A percentile compares a stretch with the other conserved stretches of the same genome.
These are phyloP conservation scores for Oegoconia quadripuncta DNA, from an alignment of 2,888 invertebrate species.

Conservation along the genomic window DNA sequence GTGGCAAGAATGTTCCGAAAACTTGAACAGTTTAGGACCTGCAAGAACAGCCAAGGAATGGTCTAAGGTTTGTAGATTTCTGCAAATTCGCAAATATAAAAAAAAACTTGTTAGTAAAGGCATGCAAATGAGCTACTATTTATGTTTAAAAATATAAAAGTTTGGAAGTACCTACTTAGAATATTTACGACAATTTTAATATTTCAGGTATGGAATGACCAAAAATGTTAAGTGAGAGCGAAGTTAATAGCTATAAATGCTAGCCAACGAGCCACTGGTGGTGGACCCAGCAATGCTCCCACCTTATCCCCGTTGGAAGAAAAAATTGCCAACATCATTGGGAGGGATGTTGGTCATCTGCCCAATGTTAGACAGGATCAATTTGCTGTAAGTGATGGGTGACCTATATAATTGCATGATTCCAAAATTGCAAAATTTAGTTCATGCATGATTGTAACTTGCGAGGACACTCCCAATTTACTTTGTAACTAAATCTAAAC, in stretches of 20 bases:
- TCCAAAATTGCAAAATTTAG: no score
- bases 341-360: conserved; percentile 5
- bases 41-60: neutral
- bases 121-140: neutral
- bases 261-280: conserved; percentile 1
- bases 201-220: conserved; percentile 9
- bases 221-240: conserved; percentile 1
- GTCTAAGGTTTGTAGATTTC: conserved; percentile 2
- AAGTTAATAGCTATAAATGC: neutral
- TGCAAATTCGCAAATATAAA: neutral
- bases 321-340: conserved; percentile 1
- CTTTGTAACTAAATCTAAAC: no score
- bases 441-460: no score
- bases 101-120: neutral
- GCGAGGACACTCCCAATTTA: no score
- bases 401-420: no score
- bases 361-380: conserved; percentile 2
- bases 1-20: neutral
- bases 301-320: conserved; percentile 2
- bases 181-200: neutral
- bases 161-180: neutral
- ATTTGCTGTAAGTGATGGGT: neutral
- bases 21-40: neutral
- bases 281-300: neutral
- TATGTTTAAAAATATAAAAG: neutral